phyloP scores from a whole-genome alignment of 2,888 invertebrate species.

The Drosophila acutilabella region DNA sequence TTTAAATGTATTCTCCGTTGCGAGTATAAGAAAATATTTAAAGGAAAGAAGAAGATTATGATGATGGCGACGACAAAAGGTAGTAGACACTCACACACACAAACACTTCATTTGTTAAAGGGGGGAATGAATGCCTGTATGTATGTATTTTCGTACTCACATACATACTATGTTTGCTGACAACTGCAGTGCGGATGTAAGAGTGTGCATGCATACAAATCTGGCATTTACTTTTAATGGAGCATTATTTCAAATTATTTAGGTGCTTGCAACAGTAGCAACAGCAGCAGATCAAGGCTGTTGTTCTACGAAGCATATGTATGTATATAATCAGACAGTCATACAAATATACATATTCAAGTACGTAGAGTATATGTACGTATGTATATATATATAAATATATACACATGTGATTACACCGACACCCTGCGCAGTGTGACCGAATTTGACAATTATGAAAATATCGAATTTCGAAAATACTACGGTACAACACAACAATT shows the following conservation, averaged over 20 bases:
- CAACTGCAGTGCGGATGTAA: conserved; percentile 5
- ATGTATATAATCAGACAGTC: neutral
- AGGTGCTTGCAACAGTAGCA: conserved; percentile 23
- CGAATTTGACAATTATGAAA: conserved; percentile 33
- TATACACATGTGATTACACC: conserved; percentile 76
- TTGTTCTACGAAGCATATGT: conserved; percentile 36
- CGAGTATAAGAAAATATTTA: conserved; percentile 21
- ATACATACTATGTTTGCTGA: neutral
- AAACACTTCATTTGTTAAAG: no score
- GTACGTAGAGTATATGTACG: conserved; percentile 16
- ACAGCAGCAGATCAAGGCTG: conserved; percentile 53
- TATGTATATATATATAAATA: conserved; percentile 46
- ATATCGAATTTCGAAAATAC: conserved; percentile 31
- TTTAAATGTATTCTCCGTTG: conserved; percentile 41
- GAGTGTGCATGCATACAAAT: conserved; percentile 2
- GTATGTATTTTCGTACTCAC: neutral
- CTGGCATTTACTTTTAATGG: conserved; percentile 13
- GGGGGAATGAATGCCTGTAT: no score
- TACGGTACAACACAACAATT: conserved; percentile 21
- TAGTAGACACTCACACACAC: neutral
- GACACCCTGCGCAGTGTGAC: conserved; percentile 55
- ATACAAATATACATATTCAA: neutral
- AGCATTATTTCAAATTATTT: conserved; percentile 54
- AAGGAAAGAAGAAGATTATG: conserved; percentile 40
- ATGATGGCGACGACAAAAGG: conserved; percentile 14